Base-by-base conservation (phyloP, 2,113 vertebrate species). In the Suricata suricatta region DNA sequence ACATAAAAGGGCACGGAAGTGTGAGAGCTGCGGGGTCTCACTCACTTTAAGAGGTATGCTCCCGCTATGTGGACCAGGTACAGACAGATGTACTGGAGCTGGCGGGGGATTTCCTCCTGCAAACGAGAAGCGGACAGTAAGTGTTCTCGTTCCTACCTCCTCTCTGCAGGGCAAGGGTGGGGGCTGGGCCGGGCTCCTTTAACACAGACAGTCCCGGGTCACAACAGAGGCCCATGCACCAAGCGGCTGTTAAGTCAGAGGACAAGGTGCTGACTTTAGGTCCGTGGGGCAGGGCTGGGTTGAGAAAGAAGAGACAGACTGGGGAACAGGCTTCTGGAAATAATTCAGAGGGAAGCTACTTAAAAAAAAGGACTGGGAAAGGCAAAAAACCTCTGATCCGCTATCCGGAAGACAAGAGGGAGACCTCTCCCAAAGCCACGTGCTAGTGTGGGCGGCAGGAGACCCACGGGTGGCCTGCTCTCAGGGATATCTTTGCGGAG, bases 11-110 rank as follows among this genome's bases (percentile, higher is more conserved):
- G 0, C 2, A 21, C 3, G 0, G 91, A 85, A 50, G 0, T 7
- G n/a, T 17, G 60, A 79, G 0, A 29, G 47, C 0, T 33, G 14
- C 2, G 2, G 0, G 27, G 74, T 2, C 86, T 25, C 41, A 99
- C 99, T 99, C 98, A 99, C 99, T 99, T 99, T 96, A 99, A 99
- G 98, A 99, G 98, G 98, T 99, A 99, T 0, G 99, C 99, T 33
- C 99, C 99, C 21, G 99, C 96, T 77, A 99, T 99, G 98, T 99
- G 99, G 72, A 99, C 98, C 97, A 99, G 98, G 98, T 99, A 99
- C 68, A 99, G 99, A 23, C 98, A 93, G 92, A 99, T 99, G 97
- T 99, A 99, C 98, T 99, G 99, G 90, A 99, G 98, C 98, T 99
- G 99, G 80, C 99, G 99, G 23, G 99, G 99, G 77, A 99, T 99